Evolutionary conservation across 2,888 invertebrate species (phyloP).

Genomic region (Nephrotoma flavescens): DNA sequence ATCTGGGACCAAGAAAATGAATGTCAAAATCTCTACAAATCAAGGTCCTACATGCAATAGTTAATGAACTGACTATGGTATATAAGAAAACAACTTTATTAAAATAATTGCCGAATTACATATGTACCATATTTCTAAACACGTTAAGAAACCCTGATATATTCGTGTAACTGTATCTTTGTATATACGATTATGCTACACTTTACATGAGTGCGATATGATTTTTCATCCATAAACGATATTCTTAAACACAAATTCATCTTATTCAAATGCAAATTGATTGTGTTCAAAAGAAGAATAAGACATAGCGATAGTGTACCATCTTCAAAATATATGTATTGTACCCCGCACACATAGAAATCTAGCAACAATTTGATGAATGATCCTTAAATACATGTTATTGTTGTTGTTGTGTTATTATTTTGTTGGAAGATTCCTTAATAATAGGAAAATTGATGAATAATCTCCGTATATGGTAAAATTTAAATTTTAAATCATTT

Average conservation of each 20-base stretch:
- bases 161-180: too few species aligned
- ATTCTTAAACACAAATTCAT: background rate
- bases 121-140: too few species aligned
- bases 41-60: too few species aligned
- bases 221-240: background rate
- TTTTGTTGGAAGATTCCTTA: background rate
- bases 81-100: too few species aligned
- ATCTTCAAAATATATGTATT: background rate
- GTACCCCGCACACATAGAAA: background rate
- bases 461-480: background rate
- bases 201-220: too few species aligned
- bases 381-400: background rate
- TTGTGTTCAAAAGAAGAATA: background rate
- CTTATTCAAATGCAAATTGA: background rate
- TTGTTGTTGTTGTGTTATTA: background rate
- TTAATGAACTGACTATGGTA: too few species aligned
- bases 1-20: too few species aligned
- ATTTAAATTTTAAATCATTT: background rate
- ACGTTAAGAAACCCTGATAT: background rate
- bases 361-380: background rate
- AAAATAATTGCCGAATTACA: too few species aligned
- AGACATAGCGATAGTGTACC: background rate
- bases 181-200: too few species aligned
- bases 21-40: too few species aligned
- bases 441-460: background rate